A percentile compares a stretch with the other conserved stretches of the same genome.
phyloP scores from a whole-genome alignment of 2,113 vertebrate genomes.

The Arvicanthis niloticus region DNA sequence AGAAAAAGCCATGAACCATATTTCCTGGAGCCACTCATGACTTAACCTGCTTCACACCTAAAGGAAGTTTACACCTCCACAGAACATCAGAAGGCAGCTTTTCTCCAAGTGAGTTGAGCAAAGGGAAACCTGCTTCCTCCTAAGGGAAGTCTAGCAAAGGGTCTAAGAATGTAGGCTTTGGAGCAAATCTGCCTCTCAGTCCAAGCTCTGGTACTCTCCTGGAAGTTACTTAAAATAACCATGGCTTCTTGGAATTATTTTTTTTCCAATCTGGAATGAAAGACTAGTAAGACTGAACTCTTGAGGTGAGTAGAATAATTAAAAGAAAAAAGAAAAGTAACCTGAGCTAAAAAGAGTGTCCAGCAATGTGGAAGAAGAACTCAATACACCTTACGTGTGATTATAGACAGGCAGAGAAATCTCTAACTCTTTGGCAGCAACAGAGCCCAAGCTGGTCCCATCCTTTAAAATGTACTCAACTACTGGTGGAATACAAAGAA shows the following conservation, averaged over 20 bases:
- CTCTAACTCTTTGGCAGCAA: constrained; percentile 3
- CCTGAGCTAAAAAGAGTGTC: not conserved
- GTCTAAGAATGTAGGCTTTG: not conserved
- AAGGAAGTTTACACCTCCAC: not conserved
- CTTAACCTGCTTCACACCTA: constrained; percentile 43
- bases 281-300: not conserved
- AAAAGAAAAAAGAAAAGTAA: constrained; percentile 38
- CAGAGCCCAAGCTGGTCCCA: not conserved
- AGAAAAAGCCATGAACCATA: constrained; percentile 30
- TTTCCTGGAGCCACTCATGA: constrained; percentile 35
- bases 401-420: not conserved
- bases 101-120: not conserved
- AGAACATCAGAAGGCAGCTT: not conserved
- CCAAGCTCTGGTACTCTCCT: not conserved
- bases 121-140: not conserved
- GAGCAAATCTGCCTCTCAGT: not conserved
- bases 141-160: not conserved
- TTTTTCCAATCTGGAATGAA: not conserved
- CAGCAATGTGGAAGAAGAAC: constrained; percentile 33
- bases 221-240: constrained; percentile 35
- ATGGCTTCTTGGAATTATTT: not conserved
- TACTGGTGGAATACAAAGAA: not conserved
- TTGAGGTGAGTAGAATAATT: not conserved
- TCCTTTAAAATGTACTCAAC: not conserved
- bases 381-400: not conserved